These are phyloP conservation scores for Scaptomyza pallida DNA, from an alignment of 1,140 invertebrate species.

Conservation along the genomic window DNA sequence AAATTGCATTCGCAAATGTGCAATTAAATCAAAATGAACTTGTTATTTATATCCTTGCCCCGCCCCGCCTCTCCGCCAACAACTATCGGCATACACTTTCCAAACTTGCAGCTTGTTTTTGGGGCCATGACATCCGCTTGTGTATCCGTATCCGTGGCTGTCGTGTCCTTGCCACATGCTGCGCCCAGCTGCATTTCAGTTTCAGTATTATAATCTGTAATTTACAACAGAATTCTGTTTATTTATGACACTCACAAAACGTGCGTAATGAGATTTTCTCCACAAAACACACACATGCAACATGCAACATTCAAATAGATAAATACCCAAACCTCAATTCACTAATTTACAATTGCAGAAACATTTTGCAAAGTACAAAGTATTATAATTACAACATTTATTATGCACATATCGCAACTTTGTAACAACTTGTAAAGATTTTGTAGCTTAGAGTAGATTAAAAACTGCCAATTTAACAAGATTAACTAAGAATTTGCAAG, in stretches of 20 bases:
- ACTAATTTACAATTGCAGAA: constrained; percentile 17
- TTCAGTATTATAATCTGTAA: constrained; percentile 75
- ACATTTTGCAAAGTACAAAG: background rate
- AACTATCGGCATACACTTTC: too few species aligned
- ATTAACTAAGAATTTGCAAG: too few species aligned
- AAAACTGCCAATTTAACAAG: too few species aligned
- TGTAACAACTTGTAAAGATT: too few species aligned
- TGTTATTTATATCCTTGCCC: constrained; percentile 74
- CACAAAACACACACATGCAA: background rate
- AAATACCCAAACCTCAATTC: constrained; percentile 22
- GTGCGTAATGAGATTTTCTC: constrained; percentile 65
- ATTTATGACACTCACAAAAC: constrained; percentile 66
- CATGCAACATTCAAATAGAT: background rate
- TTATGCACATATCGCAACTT: background rate
- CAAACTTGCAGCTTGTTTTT: too few species aligned
- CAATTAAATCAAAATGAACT: constrained; percentile 82
- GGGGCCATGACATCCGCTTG: constrained; percentile 4
- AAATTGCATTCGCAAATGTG: constrained; percentile 67
- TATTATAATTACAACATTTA: background rate
- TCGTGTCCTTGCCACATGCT: constrained; percentile 46
- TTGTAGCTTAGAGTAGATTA: too few species aligned
- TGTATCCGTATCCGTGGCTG: constrained; percentile 6
- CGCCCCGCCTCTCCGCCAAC: too few species aligned
- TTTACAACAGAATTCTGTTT: constrained; percentile 74
- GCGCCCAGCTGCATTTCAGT: constrained; percentile 65